Evolutionary conservation across 2,797 vertebrate genomes (phyloP).

Genomic region (Malacoctenus gilli): DNA sequence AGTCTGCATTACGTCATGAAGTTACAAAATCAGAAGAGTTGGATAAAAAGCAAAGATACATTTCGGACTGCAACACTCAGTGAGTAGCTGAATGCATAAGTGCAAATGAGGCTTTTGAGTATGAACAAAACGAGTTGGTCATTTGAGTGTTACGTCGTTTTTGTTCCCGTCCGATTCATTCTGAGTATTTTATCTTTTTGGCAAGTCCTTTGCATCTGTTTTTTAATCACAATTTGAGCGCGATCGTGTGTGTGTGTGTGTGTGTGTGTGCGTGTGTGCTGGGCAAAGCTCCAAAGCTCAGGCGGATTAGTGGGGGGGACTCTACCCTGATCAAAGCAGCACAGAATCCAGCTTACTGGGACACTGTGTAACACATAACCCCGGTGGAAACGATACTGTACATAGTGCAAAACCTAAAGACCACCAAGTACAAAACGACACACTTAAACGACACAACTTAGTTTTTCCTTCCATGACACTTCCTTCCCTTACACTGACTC

Average conservation of each 20-base stretch:
- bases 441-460: conserved; percentile 14
- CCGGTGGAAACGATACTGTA: conserved; percentile 55
- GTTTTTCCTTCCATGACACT: conserved; percentile 19
- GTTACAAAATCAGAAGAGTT: conserved; percentile 1
- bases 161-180: conserved; percentile 52
- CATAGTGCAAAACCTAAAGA: conserved; percentile 32
- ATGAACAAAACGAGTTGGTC: conserved; percentile 19
- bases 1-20: conserved; percentile 41
- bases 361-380: conserved; percentile 61
- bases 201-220: conserved; percentile 60
- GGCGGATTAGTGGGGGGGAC: conserved; percentile 72
- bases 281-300: conserved; percentile 70
- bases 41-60: conserved; percentile 10
- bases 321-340: conserved; percentile 72
- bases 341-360: conserved; percentile 71
- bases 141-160: conserved; percentile 49
- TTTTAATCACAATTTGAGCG: conserved; percentile 73
- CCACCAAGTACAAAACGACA: conserved; percentile 31
- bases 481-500: conserved; percentile 14
- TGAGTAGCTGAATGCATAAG: background rate
- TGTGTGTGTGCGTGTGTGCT: conserved; percentile 58
- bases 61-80: too few relatives aligned
- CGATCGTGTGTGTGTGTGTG: conserved; percentile 40
- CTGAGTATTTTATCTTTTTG: conserved; percentile 62
- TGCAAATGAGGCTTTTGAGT: background rate